Percentiles rank a stretch among this genome's conserved stretches.
phyloP scores from a whole-genome alignment of 92 coral and sea anemone species.

The Muricea muricata region DNA sequence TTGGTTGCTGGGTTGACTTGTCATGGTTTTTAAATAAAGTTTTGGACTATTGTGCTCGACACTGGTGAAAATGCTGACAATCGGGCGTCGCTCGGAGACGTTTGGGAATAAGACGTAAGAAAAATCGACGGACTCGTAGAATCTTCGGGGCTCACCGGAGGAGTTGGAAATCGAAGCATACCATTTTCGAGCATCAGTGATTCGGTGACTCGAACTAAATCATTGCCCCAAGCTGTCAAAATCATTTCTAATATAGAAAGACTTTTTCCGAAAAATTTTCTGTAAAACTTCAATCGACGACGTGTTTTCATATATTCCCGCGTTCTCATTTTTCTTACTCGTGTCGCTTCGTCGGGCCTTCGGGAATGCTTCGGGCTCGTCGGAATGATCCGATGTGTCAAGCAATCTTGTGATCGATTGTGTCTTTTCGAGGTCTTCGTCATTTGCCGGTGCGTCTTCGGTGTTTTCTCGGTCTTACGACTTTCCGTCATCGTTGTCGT shows the following conservation, averaged over 20 bases:
- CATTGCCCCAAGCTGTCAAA: slow-evolving; percentile 89
- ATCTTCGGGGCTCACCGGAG: slow-evolving; percentile 47
- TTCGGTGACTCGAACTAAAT: slow-evolving; percentile 88
- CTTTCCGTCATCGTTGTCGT: neutral
- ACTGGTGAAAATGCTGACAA: slow-evolving; percentile 93
- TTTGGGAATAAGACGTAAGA: slow-evolving; percentile 2
- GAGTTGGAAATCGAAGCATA: slow-evolving; percentile 45
- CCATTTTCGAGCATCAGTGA: slow-evolving; percentile 86
- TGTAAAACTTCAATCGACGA: slow-evolving; percentile 78
- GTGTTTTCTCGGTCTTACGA: neutral
- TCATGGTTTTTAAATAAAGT: too few species aligned
- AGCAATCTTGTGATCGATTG: slow-evolving; percentile 17
- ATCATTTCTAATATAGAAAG: slow-evolving; percentile 85
- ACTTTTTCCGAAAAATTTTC: slow-evolving; percentile 88
- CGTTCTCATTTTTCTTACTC: neutral
- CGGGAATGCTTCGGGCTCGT: slow-evolving; percentile 12
- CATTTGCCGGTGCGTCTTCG: neutral
- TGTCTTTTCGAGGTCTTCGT: neutral
- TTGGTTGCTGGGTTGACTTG: too few species aligned
- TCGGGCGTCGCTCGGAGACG: slow-evolving; percentile 3
- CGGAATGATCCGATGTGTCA: slow-evolving; percentile 21
- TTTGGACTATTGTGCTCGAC: slow-evolving; percentile 31
- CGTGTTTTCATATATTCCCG: too few species aligned
- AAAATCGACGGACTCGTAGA: slow-evolving; percentile 13
- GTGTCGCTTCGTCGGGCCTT: neutral